phyloP scores from a whole-genome alignment of 2,888 invertebrate genomes.

The Acrobasis consociella region DNA sequence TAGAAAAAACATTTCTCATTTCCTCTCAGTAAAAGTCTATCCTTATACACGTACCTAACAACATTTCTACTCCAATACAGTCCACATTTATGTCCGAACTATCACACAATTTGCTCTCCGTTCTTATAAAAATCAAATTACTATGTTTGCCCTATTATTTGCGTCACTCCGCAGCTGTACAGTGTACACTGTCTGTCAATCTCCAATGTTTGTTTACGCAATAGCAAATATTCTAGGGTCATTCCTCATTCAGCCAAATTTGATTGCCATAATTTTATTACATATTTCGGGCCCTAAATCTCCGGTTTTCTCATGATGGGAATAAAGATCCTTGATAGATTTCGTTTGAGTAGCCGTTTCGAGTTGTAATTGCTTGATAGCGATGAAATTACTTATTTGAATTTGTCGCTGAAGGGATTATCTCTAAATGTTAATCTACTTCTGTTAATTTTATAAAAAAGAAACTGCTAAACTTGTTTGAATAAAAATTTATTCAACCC shows the following conservation, averaged over 20 bases:
- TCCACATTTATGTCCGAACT: conserved; percentile 33
- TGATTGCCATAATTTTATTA: conserved; percentile 73
- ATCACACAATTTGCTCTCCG: conserved; percentile 67
- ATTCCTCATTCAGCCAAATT: conserved; percentile 67
- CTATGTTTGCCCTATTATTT: conserved; percentile 79
- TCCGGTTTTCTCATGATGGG: conserved; percentile 37
- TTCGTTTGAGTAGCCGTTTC: conserved; percentile 15
- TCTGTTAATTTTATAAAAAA: not conserved
- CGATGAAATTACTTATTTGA: conserved; percentile 1
- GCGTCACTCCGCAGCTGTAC: conserved; percentile 79
- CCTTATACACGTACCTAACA: not conserved
- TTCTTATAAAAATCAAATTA: conserved; percentile 74
- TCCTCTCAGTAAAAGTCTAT: too few relatives aligned
- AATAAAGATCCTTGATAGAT: conserved; percentile 9
- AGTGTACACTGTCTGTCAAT: conserved; percentile 80
- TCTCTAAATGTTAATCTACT: not conserved
- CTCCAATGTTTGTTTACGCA: conserved; percentile 79
- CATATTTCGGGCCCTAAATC: conserved; percentile 43
- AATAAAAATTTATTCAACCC: too few relatives aligned
- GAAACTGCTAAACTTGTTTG: too few relatives aligned
- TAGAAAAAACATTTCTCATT: too few relatives aligned
- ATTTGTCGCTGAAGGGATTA: conserved; percentile 1
- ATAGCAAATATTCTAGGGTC: conserved; percentile 78
- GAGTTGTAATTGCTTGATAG: conserved; percentile 8
- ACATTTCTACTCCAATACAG: not conserved